phyloP scores from a whole-genome alignment of 2,888 invertebrate species.

The Altica lythri region DNA sequence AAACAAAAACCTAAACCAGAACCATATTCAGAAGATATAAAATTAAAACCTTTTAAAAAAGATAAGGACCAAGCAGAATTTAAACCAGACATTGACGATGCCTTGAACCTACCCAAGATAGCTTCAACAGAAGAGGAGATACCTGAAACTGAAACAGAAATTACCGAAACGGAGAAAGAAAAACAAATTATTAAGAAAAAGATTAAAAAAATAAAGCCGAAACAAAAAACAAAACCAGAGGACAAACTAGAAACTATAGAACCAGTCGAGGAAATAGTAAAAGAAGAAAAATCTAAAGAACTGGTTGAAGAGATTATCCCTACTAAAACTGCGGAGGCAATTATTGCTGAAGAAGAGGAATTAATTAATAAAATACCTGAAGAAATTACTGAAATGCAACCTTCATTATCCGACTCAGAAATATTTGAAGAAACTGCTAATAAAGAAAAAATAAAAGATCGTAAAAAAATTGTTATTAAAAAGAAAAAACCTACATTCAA shows the following conservation, averaged over 20 bases:
- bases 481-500: constrained; percentile 48
- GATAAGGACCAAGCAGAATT: constrained; percentile 50
- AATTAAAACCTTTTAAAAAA: constrained; percentile 52
- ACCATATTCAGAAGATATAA: constrained; percentile 50
- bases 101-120: constrained; percentile 42
- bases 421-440: constrained; percentile 40
- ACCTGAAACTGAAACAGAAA: constrained; percentile 50
- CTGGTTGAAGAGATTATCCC: constrained; percentile 33
- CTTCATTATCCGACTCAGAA: constrained; percentile 10
- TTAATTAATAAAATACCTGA: constrained; percentile 30
- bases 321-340: constrained; percentile 22
- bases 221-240: constrained; percentile 34
- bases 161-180: no score
- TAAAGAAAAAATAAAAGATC: constrained; percentile 42
- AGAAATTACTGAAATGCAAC: constrained; percentile 42
- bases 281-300: constrained; percentile 44
- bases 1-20: constrained; percentile 50
- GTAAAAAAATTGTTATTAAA: constrained; percentile 40
- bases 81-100: constrained; percentile 27
- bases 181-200: constrained; percentile 45
- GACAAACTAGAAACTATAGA: constrained; percentile 24
- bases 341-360: constrained; percentile 29
- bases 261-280: constrained; percentile 26
- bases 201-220: constrained; percentile 39
- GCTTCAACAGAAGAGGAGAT: constrained; percentile 38